phyloP scores from a whole-genome alignment of 2,113 vertebrate species.

The Mustela lutreola region DNA sequence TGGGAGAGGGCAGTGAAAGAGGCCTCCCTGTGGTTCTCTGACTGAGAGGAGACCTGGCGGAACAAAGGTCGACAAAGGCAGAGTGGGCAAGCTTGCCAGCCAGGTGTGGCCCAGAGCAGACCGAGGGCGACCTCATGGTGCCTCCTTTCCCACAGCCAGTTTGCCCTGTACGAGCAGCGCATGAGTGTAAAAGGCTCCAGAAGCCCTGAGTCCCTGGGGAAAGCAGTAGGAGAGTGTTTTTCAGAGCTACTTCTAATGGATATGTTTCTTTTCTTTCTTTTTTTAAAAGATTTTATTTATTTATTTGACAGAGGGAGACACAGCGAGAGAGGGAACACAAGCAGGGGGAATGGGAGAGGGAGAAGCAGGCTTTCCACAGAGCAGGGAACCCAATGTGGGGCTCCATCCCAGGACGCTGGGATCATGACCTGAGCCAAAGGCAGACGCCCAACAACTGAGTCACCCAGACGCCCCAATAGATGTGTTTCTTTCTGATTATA shows the following conservation, averaged over 20 bases:
- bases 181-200: neutral
- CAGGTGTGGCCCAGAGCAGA: neutral
- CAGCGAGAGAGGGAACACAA: no score
- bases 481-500: conserved; percentile 7
- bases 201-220: neutral
- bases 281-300: no score
- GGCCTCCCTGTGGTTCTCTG: neutral
- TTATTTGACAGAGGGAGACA: no score
- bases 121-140: neutral
- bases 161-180: neutral
- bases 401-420: no score
- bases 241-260: neutral
- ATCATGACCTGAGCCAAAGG: no score
- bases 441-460: no score
- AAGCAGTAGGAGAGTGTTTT: neutral
- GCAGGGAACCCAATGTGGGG: no score
- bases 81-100: neutral
- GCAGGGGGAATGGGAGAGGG: no score
- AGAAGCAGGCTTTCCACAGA: no score
- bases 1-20: neutral
- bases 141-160: no score
- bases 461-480: no score
- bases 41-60: neutral
- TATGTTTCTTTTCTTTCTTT: neutral
- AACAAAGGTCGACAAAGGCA: neutral